Evolutionary conservation across 2,888 invertebrate species (phyloP), one percentile per base, ranked within the genome.

Genomic region (Autographa pulchrina): DNA sequence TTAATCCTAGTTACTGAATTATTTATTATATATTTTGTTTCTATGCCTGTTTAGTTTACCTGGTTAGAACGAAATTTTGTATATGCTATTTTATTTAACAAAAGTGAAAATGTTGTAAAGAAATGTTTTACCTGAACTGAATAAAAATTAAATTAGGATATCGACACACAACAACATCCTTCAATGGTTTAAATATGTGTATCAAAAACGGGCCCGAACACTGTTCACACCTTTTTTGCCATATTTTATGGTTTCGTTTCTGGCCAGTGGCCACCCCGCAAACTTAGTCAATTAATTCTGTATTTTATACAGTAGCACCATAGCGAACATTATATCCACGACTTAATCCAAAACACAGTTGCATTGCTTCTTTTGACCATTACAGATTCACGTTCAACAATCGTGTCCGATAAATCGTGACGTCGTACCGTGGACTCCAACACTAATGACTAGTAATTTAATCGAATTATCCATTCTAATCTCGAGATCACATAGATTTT

Each of bases 401-500:
- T 82, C 78, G 82, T 85, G 75, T 73, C 68, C 73, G 65, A 72
- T 64, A 76, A 82, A 60, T 86, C 87, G 85, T 87, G 85, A 85
- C 87, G 85, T 77, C 63, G 72, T 75, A 81, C 72, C 72, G 73
- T 88, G 89, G 86, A 88, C 69, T 35, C 78, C 58, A 75, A 68
- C 84, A 82, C 82, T 90, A 91, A 90, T 88, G 86, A 88, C 86
- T 77, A 65, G 87, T 88, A 90, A 90, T 91, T 89, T 87, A 87
- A 89, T 89, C 85, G 87, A 89, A 90, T 90, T 90, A 90, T 86
- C 85, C 85, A 80, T 79, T 82, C 78, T 81, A 85, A 84, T 84
- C 80, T 78, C 43, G 63, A 72, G 75, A 80, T 82, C 81, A 63
- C 68, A 81, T 86, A 77, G 77, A 82, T 85, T 85, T 74, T 78